Base-by-base conservation (phyloP, 1,140 invertebrate species). In the Drosophila parabipectinata region DNA sequence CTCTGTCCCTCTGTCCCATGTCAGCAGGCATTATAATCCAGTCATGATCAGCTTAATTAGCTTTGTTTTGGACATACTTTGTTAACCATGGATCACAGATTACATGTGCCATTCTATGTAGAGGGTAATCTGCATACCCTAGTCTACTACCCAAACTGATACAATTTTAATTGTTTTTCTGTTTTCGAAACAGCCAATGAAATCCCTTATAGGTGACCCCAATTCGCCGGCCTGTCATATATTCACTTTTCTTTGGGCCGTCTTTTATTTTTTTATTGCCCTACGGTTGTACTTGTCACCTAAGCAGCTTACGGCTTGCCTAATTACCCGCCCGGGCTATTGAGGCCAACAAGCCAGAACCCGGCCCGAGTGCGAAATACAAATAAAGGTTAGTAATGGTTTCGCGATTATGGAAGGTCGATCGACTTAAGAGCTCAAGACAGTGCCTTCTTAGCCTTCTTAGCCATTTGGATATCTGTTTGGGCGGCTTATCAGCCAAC, bases 261-360 rank as follows among this genome's bases (percentile, higher is more conserved):
- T 24, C 53, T 61, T 55, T 59, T 59, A 57, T 48, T 56, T 72
- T 72, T 73, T 72, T 72, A 48, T 60, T 52, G 32, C 15, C 55
- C 39, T 51, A 45, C 37, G 60, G 41, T 67, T 77, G 55, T 60
- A 79, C 34, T 62, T 79, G 57, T 68, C 72, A 59, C 73, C 67
- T 87, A 87, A 87, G 82, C 82, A 24, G 82, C 78, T 87, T 87
- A 87, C 76, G 61, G 78, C 78, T 82, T 81, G 77, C 78, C 75
- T 87, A 87, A 87, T 87, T 87, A 87, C 75, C 82, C 77, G 72
- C 48, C 57, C 78, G 60, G 60, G 77, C 67, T 68, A 85, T 77
- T 73, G 68, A 53, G 73, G 78, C 57, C 66, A 84, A 72, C 61
- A 67, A 41, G 51, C 51, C 24, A 59, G 71, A 71, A 76, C 58